Evolutionary conservation across 2,888 invertebrate genomes (phyloP), one percentile per base, ranked within the genome.

Genomic region (Orchesella flavescens): DNA sequence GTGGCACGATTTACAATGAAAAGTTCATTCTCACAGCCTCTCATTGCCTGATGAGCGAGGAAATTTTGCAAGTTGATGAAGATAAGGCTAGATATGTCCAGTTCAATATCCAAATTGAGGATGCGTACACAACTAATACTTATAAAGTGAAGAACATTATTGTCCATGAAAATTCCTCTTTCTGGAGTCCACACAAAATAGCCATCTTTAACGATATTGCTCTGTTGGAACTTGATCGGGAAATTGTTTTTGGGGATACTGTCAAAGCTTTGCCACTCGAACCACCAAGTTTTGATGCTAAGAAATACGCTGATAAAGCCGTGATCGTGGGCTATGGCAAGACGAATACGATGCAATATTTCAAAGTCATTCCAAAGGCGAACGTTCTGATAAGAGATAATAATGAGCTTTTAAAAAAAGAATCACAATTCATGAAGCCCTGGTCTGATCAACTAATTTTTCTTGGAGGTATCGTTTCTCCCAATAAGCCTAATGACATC

Each of bases 1-100:
- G 81, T 3, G 81, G 74, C 1, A 81, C 81, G 0, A 49, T 81
- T 15, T 81, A 81, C 68, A 81, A 74, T 15, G 53, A 80, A n/a
- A 49, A 57, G 9, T 80, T 15, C 3, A 44, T 80, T 12, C 46
- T 73, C 23, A 73, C 79, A 0, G 79, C 78, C 1, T 2, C 49
- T 46, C 78, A 78, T 19, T 68, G 68, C 21, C 2, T 68, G 9
- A n/a, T 21, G 7, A 23, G 13, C 3, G 59, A 59, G 21, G 7
- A 59, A 5, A 13, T 2, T 7, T 9, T 44, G 44, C 7, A 9
- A 9, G 9, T 12, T 7, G 44, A 44, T 7, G 44, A 44, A 12
- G 44, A 7, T 7, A 12, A 9, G 44, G 12, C n/a, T n/a, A n/a
- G n/a, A n/a, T n/a, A n/a, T n/a, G n/a, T n/a, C n/a, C n/a, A 12